Evolutionary conservation across 2,888 invertebrate species (phyloP), one percentile per base, ranked within the genome.

Genomic region (Nomada ferruginata): DNA sequence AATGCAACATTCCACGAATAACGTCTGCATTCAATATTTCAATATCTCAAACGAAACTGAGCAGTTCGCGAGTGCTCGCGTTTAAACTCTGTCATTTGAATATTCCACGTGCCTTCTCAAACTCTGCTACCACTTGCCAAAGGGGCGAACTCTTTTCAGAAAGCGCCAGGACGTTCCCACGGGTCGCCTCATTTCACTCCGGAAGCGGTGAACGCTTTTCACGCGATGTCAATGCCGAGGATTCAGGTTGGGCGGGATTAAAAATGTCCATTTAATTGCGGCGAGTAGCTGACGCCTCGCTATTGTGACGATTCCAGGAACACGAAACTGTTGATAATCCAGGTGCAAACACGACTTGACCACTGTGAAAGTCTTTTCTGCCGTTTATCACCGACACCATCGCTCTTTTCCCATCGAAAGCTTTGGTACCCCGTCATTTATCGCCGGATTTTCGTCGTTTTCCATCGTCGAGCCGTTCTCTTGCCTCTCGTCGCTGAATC

Each of bases 181-280:
- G 1, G 15, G 18, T 23, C 36, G 36, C 0, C 18, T 52, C 42
- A 53, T 53, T 72, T 63, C 42, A 44, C 42, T n/a, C 53, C 7
- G 15, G 3, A 44, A 63, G n/a, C 10, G 11, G n/a, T 4, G 5
- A 18, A n/a, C 26, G 63, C 42, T 72, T 63, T 44, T 63, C 53
- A 26, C 72, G 13, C 44, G 26, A 26, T 26, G 11, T 63, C 64
- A 72, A 64, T 64, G 64, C 26, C 53, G 7, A n/a, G 26, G 64
- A 63, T 72, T 53, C 53, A n/a, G 23, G 63, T 20, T 53, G 44
- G 5, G n/a, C n/a, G 9, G 42, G 53, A 55, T 64, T 44, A 72
- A 64, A 72, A 63, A 55, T 72, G 72, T 72, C 72, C 42, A 64
- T 53, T 64, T 72, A 72, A 72, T 64, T 55, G 72, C 72, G 15